Evolutionary conservation across 2,113 vertebrate genomes (phyloP).

Genomic region (Oreochromis tanganicae): DNA sequence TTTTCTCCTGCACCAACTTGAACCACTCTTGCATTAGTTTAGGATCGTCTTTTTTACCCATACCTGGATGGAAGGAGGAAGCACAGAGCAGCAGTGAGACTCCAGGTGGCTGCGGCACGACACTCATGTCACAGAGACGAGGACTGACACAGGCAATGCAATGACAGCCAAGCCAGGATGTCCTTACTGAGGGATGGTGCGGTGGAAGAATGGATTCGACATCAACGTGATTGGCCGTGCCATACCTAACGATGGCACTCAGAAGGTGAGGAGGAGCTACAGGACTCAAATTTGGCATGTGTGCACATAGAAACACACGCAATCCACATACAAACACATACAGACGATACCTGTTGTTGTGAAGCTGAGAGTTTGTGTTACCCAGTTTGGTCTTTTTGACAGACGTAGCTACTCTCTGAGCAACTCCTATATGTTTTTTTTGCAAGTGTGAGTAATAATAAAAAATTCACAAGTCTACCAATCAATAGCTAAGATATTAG

Average conservation of each 20-base stretch:
- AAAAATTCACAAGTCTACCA: neutral
- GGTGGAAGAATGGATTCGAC: conserved; percentile 35
- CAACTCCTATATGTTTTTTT: neutral
- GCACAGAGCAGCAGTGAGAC: conserved; percentile 19
- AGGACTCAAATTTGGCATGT: conserved; percentile 17
- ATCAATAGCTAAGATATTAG: neutral
- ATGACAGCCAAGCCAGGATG: conserved; percentile 73
- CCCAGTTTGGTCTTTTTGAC: conserved; percentile 48
- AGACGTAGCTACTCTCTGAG: neutral
- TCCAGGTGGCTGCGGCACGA: neutral
- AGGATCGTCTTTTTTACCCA: conserved; percentile 98
- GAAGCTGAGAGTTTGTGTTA: conserved; percentile 43
- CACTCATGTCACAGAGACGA: conserved; percentile 8
- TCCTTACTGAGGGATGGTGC: conserved; percentile 48
- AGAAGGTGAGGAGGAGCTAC: conserved; percentile 57
- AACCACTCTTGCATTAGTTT: conserved; percentile 99
- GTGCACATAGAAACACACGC: neutral
- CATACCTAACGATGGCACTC: conserved; percentile 9
- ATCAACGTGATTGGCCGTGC: neutral
- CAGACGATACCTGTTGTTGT: conserved; percentile 9
- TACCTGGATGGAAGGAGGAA: conserved; percentile 74
- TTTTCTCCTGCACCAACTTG: conserved; percentile 98
- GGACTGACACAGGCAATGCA: conserved; percentile 55
- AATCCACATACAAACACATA: conserved; percentile 4
- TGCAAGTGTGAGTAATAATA: neutral